phyloP scores from a whole-genome alignment of 1,140 invertebrate species.

The Drosophila auraria region DNA sequence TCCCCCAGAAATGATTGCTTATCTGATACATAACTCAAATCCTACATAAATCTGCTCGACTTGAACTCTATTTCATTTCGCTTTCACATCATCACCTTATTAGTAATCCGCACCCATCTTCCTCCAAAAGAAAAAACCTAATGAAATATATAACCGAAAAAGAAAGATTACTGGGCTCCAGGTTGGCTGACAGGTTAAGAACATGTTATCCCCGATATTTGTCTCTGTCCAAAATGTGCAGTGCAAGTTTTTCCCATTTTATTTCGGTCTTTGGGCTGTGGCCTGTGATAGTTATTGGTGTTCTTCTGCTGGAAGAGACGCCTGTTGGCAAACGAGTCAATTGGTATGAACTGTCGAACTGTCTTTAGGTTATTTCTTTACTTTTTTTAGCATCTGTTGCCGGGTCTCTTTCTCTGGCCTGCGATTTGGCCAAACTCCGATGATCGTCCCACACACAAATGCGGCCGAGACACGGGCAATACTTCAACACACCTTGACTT shows the following conservation, averaged over 20 bases:
- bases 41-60: conserved; percentile 4
- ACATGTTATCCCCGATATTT: conserved; percentile 39
- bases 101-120: conserved; percentile 4
- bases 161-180: conserved; percentile 10
- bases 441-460: conserved; percentile 74
- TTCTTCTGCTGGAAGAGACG: conserved; percentile 48
- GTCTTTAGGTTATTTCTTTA: conserved; percentile 16
- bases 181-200: conserved; percentile 24
- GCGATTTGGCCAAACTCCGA: conserved; percentile 54
- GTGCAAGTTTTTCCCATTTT: conserved; percentile 32
- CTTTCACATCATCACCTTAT: conserved; percentile 16
- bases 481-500: conserved; percentile 56
- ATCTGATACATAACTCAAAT: conserved; percentile 18
- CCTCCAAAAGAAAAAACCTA: not conserved
- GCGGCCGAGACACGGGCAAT: conserved; percentile 35
- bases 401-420: conserved; percentile 35
- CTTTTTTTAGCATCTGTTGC: conserved; percentile 18
- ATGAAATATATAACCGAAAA: conserved; percentile 3
- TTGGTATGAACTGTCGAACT: conserved; percentile 72
- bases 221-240: conserved; percentile 35
- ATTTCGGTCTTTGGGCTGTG: conserved; percentile 10
- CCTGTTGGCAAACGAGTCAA: conserved; percentile 75
- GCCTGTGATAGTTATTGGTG: conserved; percentile 22
- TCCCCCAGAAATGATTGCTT: not conserved
- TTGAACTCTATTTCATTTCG: conserved; percentile 13